Percentiles rank a stretch among this genome's conserved stretches.
These are phyloP conservation scores for Phyto melanocephala DNA, from an alignment of 2,888 invertebrate genomes.

Conservation along the genomic window DNA sequence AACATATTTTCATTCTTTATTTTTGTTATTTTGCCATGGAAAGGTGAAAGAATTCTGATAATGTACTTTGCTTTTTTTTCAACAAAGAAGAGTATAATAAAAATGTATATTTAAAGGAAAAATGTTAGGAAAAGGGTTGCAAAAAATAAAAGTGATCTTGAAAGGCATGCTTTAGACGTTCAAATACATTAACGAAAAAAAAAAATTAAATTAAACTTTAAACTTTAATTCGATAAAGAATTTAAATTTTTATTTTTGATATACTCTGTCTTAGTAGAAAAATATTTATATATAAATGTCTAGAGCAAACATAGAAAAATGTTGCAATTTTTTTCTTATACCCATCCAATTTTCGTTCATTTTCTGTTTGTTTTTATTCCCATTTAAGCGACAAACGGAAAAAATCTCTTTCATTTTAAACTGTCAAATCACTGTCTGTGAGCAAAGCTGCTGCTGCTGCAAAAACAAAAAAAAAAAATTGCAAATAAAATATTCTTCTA, in stretches of 20 bases:
- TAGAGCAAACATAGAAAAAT: slow-evolving; percentile 17
- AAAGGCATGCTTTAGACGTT: slow-evolving; percentile 10
- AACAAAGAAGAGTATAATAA: slow-evolving; percentile 7
- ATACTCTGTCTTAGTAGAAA: background rate
- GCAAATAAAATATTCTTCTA: slow-evolving; percentile 21
- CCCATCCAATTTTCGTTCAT: slow-evolving; percentile 21
- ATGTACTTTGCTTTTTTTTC: slow-evolving; percentile 36
- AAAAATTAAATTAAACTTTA: background rate
- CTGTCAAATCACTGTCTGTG: slow-evolving; percentile 65
- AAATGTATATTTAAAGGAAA: background rate
- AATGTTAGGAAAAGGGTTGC: slow-evolving; percentile 41
- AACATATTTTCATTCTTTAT: slow-evolving; percentile 71
- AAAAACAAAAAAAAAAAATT: slow-evolving; percentile 27
- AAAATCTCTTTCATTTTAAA: slow-evolving; percentile 59
- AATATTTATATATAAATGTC: slow-evolving; percentile 25
- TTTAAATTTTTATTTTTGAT: background rate
- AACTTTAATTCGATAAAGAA: background rate
- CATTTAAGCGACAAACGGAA: slow-evolving; percentile 35
- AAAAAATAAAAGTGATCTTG: slow-evolving; percentile 39
- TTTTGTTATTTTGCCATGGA: slow-evolving; percentile 38
- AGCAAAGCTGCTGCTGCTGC: slow-evolving; percentile 33
- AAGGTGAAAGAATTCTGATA: slow-evolving; percentile 60
- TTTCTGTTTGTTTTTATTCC: background rate
- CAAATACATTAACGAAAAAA: background rate
- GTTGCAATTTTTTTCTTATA: slow-evolving; percentile 10